Conservation (phyloP, 2,888 invertebrate genomes). For the Spodoptera exigua region DNA sequence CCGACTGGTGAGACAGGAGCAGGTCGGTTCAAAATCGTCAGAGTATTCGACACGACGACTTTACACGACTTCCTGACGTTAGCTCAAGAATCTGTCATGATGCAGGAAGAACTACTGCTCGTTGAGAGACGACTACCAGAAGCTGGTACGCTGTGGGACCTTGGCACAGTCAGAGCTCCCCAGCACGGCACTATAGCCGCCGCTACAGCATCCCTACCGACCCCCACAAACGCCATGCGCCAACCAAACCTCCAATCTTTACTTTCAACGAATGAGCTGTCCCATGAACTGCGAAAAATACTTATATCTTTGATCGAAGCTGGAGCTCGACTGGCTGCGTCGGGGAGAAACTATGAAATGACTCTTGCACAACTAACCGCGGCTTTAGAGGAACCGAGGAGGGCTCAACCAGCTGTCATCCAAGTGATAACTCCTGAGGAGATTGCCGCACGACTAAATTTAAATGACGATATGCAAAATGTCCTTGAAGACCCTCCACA, state of each 20-base stretch:
- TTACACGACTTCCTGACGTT: constrained; percentile 81
- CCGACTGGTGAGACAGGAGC: constrained; percentile 79
- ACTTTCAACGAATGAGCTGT: constrained; percentile 82
- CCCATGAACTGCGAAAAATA: constrained; percentile 81
- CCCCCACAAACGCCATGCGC: constrained; percentile 69
- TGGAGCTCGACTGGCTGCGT: constrained; percentile 81
- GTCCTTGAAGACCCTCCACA: constrained; percentile 45
- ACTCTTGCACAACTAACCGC: constrained; percentile 77
- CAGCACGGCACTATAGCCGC: constrained; percentile 79
- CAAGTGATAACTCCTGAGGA: constrained; percentile 83
- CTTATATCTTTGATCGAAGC: constrained; percentile 84
- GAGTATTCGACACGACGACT: constrained; percentile 78
- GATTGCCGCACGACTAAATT: constrained; percentile 72
- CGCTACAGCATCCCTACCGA: constrained; percentile 80
- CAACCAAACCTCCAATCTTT: constrained; percentile 84
- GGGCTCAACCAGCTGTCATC: constrained; percentile 65
- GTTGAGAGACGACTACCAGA: constrained; percentile 80
- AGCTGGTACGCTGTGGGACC: constrained; percentile 81
- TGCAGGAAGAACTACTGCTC: constrained; percentile 79
- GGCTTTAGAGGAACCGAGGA: constrained; percentile 78
- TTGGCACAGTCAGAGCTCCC: constrained; percentile 82
- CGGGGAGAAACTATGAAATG: constrained; percentile 80
- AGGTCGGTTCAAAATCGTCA: constrained; percentile 77
- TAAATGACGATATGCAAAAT: constrained; percentile 46
- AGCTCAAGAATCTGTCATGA: constrained; percentile 76